Conservation (phyloP, 2,888 invertebrate genomes). For the Anthoptus insignis region DNA sequence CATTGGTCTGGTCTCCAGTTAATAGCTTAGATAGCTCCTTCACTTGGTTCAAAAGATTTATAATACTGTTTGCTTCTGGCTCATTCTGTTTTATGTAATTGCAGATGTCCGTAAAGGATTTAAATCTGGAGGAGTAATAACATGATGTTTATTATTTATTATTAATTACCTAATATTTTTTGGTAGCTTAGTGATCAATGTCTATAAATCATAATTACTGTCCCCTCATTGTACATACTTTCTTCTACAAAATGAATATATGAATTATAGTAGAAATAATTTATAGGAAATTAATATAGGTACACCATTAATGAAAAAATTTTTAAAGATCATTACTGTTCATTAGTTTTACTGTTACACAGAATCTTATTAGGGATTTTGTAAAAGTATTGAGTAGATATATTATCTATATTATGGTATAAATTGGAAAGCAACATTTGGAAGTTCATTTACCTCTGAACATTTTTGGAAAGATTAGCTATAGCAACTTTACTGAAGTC, state of each 20-base stretch:
- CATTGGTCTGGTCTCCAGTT: conserved; percentile 85
- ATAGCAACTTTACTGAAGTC: conserved; percentile 48
- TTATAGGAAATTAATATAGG: no score
- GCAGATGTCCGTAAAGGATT: conserved; percentile 82
- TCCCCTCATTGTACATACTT: no score
- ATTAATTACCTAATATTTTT: no score
- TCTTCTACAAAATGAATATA: no score
- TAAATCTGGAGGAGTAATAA: conserved; percentile 74
- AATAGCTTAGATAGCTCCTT: conserved; percentile 71
- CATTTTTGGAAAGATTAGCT: conserved; percentile 45
- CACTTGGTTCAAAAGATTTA: conserved; percentile 64
- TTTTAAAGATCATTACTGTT: no score
- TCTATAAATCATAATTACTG: no score
- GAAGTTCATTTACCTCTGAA: conserved; percentile 45
- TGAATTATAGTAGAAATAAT: no score
- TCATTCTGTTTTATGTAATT: conserved; percentile 74
- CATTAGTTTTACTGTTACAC: no score
- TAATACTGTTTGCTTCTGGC: conserved; percentile 59
- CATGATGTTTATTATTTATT: no score
- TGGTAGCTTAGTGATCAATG: no score
- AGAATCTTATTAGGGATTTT: not conserved
- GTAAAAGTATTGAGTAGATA: not conserved
- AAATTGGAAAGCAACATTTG: not conserved
- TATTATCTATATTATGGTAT: not conserved
- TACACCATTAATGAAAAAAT: no score